Evolutionary conservation across 2,888 invertebrate genomes (phyloP).

Genomic region (Eumerus sabulonum): DNA sequence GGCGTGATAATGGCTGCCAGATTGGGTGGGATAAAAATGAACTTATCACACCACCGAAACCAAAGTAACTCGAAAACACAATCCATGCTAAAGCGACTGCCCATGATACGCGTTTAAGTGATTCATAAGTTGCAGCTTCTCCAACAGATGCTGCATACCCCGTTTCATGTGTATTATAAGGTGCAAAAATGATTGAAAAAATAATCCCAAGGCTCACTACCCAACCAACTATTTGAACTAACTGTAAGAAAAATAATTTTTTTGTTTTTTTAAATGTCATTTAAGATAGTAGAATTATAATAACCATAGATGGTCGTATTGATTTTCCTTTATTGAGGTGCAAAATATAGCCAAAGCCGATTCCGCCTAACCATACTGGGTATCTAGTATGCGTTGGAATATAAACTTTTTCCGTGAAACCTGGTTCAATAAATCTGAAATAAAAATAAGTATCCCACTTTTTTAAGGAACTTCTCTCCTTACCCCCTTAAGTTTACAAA

Average conservation of each 20-base stretch:
- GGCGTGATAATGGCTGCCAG: conserved; percentile 66
- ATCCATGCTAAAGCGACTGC: conserved; percentile 65
- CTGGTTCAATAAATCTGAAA: background rate
- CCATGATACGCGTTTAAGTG: conserved; percentile 64
- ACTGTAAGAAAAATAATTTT: conserved; percentile 3
- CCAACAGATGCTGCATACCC: conserved; percentile 12
- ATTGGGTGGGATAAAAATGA: conserved; percentile 53
- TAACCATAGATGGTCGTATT: background rate
- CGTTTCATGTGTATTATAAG: conserved; percentile 29
- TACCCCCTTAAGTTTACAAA: conserved; percentile 36
- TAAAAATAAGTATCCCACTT: background rate
- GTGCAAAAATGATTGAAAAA: conserved; percentile 53
- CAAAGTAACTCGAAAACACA: conserved; percentile 67
- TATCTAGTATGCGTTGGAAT: conserved; percentile 71
- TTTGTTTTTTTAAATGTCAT: too few species aligned
- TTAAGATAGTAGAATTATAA: background rate
- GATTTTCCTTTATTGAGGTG: conserved; percentile 64
- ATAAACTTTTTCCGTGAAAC: background rate
- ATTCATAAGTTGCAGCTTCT: conserved; percentile 58
- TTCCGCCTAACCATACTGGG: conserved; percentile 73
- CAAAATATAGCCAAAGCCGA: conserved; percentile 72
- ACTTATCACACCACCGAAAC: conserved; percentile 67
- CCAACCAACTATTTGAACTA: conserved; percentile 54
- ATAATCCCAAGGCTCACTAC: conserved; percentile 36
- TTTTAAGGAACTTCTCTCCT: background rate